phyloP scores from a whole-genome alignment of 2,113 vertebrate species.

The Illadopsis cleaveri region DNA sequence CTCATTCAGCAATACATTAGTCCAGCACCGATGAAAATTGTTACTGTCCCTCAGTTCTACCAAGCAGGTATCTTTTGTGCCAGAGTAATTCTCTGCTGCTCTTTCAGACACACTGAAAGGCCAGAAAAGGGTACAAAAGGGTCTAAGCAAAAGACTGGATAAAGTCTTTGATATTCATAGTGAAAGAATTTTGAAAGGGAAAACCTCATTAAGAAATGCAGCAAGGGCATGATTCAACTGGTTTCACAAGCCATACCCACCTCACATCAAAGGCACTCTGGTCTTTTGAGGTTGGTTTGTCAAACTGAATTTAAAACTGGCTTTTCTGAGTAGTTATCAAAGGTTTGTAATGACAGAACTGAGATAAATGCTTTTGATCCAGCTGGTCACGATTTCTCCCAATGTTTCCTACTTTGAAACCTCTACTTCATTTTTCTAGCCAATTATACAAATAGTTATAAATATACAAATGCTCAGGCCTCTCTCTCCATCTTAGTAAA shows the following conservation, averaged over 20 bases:
- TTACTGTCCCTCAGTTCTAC: neutral
- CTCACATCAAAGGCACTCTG: conserved; percentile 24
- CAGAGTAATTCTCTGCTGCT: neutral
- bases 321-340: conserved; percentile 1
- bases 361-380: conserved; percentile 1
- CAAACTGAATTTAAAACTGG: conserved; percentile 42
- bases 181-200: conserved; percentile 3
- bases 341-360: neutral
- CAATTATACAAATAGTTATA: neutral
- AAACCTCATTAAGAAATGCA: neutral
- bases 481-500: neutral
- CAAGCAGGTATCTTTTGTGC: neutral
- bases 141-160: neutral
- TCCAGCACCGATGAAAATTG: neutral
- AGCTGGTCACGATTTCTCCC: neutral
- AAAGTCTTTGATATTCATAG: neutral
- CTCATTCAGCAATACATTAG: neutral
- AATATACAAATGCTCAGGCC: neutral
- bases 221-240: neutral
- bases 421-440: neutral
- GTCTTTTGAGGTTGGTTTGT: conserved; percentile 30
- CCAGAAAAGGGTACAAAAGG: neutral
- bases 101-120: neutral
- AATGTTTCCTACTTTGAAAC: neutral
- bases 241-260: neutral